Conservation (phyloP, 2,113 vertebrate genomes). For the Buteo buteo region DNA sequence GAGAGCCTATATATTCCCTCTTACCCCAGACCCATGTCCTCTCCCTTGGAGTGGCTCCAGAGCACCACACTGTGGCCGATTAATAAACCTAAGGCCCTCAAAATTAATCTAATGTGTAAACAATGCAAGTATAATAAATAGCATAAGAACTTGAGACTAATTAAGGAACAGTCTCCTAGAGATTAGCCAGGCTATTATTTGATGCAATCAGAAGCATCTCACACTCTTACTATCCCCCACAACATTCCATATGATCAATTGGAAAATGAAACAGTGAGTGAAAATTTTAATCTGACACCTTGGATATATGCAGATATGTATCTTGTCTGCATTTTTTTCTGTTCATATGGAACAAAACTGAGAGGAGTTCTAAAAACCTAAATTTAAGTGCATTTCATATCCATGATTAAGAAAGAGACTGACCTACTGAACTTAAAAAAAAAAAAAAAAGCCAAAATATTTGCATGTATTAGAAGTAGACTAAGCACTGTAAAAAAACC, state of each 20-base stretch:
- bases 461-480: neutral
- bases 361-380: neutral
- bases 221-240: neutral
- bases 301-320: neutral
- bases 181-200: neutral
- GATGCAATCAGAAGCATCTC: neutral
- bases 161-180: neutral
- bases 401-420: neutral
- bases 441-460: fast-evolving
- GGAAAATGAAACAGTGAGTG: neutral
- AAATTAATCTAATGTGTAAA: neutral
- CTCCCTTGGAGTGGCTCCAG: neutral
- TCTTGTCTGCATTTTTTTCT: neutral
- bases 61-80: neutral
- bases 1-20: too few relatives aligned
- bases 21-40: too few relatives aligned
- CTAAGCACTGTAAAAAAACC: neutral
- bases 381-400: neutral
- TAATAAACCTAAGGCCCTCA: too few relatives aligned
- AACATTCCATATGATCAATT: neutral
- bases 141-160: neutral
- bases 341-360: neutral
- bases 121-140: neutral
- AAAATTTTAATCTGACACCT: neutral
- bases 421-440: neutral